Percentiles rank a stretch among this genome's conserved stretches.
Conservation (phyloP, 2,113 vertebrate species). For the Otus sunia region DNA sequence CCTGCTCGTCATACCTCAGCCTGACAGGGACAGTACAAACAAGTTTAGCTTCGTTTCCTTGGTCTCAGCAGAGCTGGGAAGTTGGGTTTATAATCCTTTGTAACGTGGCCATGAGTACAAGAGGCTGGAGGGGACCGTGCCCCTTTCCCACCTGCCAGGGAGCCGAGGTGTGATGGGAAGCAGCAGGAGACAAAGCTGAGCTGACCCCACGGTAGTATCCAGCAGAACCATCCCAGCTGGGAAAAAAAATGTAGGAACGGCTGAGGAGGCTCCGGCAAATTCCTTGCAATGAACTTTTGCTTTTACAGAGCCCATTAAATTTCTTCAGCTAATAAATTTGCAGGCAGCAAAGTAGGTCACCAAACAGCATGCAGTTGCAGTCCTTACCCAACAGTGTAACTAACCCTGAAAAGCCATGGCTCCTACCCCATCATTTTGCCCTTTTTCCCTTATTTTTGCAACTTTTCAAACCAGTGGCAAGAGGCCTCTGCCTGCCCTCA, state of each 20-base stretch:
- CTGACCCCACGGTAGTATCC: background rate
- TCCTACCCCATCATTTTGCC: background rate
- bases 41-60: background rate
- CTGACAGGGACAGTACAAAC: rapidly evolving
- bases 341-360: slow-evolving; percentile 66
- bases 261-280: background rate
- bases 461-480: slow-evolving; percentile 38
- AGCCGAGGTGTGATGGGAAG: background rate
- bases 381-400: slow-evolving; percentile 53
- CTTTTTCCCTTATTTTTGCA: background rate
- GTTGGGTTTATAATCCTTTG: background rate
- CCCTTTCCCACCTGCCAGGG: background rate
- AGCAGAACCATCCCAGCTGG: background rate
- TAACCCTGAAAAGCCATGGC: slow-evolving; percentile 33
- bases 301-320: background rate
- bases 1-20: background rate
- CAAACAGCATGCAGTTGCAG: slow-evolving; percentile 57
- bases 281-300: background rate
- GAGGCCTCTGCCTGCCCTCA: background rate
- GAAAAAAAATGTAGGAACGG: background rate
- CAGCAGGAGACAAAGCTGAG: background rate
- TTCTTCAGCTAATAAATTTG: background rate
- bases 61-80: background rate
- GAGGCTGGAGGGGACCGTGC: background rate
- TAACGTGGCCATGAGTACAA: rapidly evolving